Conservation (phyloP, 1,140 invertebrate species). For the Drosophila subpulchrella region DNA sequence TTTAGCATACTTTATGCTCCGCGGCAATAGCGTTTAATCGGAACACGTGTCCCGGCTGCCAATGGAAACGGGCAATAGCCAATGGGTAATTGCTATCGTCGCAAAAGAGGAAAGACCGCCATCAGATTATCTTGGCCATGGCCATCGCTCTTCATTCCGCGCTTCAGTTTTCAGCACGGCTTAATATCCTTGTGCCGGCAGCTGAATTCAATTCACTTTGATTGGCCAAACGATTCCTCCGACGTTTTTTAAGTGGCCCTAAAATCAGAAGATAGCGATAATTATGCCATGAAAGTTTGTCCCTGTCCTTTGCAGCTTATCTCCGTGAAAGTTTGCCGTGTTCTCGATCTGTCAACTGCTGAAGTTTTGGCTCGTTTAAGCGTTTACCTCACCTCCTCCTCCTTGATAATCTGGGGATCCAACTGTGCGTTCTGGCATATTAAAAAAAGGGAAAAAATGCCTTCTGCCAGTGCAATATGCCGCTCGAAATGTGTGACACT, state of each 20-base stretch:
- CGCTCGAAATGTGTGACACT: conserved; percentile 28
- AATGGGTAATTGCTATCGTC: conserved; percentile 40
- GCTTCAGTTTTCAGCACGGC: conserved; percentile 15
- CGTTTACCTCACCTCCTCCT: background rate
- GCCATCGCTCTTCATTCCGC: conserved; percentile 35
- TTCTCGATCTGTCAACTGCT: conserved; percentile 29
- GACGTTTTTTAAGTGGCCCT: conserved; percentile 37
- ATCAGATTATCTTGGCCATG: conserved; percentile 23
- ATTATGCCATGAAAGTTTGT: conserved; percentile 20
- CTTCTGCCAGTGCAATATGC: conserved; percentile 29
- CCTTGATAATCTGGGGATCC: conserved; percentile 5
- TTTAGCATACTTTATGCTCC: conserved; percentile 58
- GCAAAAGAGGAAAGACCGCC: conserved; percentile 11
- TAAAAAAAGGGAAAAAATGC: conserved; percentile 21
- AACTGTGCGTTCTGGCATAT: conserved; percentile 28
- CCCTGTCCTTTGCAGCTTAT: conserved; percentile 24
- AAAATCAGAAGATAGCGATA: conserved; percentile 44
- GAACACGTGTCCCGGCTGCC: conserved; percentile 54
- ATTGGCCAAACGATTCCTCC: conserved; percentile 37
- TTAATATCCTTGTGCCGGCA: conserved; percentile 18
- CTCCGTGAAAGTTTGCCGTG: conserved; percentile 15
- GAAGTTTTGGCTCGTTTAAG: conserved; percentile 15
- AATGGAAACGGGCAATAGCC: conserved; percentile 32
- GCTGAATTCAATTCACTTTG: conserved; percentile 46
- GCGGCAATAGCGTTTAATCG: conserved; percentile 45